Conservation (phyloP, 2,888 invertebrate genomes). For the Parasteatoda lunata region DNA sequence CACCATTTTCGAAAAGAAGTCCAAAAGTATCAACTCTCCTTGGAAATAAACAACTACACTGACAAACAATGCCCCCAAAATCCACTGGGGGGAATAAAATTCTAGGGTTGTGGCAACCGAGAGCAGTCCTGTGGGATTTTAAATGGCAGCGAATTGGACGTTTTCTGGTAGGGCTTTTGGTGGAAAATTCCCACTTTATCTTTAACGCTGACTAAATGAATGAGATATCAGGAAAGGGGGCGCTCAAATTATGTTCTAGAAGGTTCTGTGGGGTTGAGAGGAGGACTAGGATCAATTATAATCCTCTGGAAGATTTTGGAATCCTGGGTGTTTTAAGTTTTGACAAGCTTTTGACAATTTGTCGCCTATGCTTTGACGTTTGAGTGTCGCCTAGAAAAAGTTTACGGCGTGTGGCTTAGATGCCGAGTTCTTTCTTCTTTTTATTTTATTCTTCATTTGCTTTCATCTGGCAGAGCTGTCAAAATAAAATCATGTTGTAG, state of each 20-base stretch:
- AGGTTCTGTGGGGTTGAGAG: background rate
- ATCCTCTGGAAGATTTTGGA: constrained; percentile 49
- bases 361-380: constrained; percentile 43
- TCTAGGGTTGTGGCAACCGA: background rate
- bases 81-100: background rate
- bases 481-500: constrained; percentile 32
- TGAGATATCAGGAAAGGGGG: background rate
- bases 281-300: constrained; percentile 56
- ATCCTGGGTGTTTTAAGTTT: constrained; percentile 56
- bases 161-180: constrained; percentile 1
- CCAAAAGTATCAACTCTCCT: constrained; percentile 3
- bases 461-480: background rate
- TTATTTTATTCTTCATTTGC: background rate
- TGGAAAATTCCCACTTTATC: constrained; percentile 1
- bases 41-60: constrained; percentile 25
- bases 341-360: constrained; percentile 66
- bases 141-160: background rate
- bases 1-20: background rate
- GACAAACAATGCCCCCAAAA: constrained; percentile 22
- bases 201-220: constrained; percentile 19
- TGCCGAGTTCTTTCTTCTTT: constrained; percentile 1
- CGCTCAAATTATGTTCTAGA: background rate
- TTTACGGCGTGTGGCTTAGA: background rate
- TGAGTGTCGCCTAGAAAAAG: background rate
- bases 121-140: constrained; percentile 28